Base-by-base conservation (phyloP, 1,140 invertebrate species). In the Tetramorium parvispinum region DNA sequence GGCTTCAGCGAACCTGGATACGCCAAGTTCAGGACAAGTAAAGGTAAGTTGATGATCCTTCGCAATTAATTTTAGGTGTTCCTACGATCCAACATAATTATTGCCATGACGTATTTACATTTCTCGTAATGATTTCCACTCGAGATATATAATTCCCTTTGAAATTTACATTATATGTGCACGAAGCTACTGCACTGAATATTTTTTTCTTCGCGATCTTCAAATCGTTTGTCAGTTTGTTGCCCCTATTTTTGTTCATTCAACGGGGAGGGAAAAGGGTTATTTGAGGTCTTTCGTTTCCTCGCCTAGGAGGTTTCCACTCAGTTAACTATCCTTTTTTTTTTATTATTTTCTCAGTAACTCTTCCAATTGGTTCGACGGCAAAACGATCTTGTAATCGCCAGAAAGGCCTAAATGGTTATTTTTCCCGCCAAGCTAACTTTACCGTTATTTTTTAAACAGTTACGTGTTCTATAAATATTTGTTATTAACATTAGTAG, bases 1-100 rank as follows among this genome's bases (percentile, higher is more conserved):
- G 98, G 98, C 63, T 97, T 95, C 93, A 98, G 98, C 87, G 94
- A 96, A 59, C 97, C 98, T 1, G 97, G 97, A 10, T 95, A 97
- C 91, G 96, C 98, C 66, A 96, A 97, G 92, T 96, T 99, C 91
- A 97, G 97, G 95, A 99, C 98, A 57, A 97, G 97, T 89, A 96
- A 97, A 96, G 98, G 98, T 98, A 96, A 98, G 97, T 96, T 59
- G 40, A 21, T 13, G 16, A n/a, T 1, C 10, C 46, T 24, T 40
- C 32, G 37, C 43, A 71, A 77, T 65, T 59, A 77, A 75, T 55
- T 83, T 55, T 83, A 68, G n/a, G 59, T 86, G 76, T 76, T 46
- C 70, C 76, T 78, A 24, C 76, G 71, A 81, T 87, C 85, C 55
- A 75, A 59, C 51, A 40, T 89, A 75, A 83, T 83, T 83, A 73